Percentiles rank a stretch among this genome's conserved stretches.
Evolutionary conservation across 2,888 invertebrate species (phyloP).

Genomic region (Tillus elongatus): DNA sequence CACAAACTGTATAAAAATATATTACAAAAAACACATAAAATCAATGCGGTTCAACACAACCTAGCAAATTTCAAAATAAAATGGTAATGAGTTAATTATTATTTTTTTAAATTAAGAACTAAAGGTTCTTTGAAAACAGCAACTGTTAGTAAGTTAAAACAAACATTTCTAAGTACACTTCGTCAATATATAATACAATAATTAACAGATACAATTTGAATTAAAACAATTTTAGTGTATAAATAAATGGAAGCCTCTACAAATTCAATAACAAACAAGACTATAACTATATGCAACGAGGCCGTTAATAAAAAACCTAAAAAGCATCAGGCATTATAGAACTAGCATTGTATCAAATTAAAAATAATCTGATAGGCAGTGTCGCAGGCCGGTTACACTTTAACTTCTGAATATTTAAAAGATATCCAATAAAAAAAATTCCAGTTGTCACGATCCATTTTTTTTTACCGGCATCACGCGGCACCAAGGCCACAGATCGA

Average conservation of each 20-base stretch:
- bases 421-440: too few relatives aligned
- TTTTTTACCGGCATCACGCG: background rate
- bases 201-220: conserved; percentile 27
- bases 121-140: conserved; percentile 32
- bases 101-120: conserved; percentile 1
- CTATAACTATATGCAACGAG: conserved; percentile 38
- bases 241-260: conserved; percentile 42
- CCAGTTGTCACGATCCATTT: too few relatives aligned
- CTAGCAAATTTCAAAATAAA: conserved; percentile 37
- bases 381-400: too few relatives aligned
- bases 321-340: conserved; percentile 37
- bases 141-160: conserved; percentile 38
- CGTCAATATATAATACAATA: conserved; percentile 23
- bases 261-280: conserved; percentile 38
- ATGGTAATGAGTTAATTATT: conserved; percentile 14
- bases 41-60: conserved; percentile 36
- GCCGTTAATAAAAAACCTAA: conserved; percentile 30
- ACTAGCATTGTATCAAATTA: too few relatives aligned
- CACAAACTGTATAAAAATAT: conserved; percentile 34
- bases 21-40: conserved; percentile 37
- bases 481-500: conserved; percentile 3
- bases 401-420: too few relatives aligned
- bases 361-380: too few relatives aligned
- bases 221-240: conserved; percentile 22
- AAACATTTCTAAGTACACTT: conserved; percentile 39